Evolutionary conservation across 2,888 invertebrate species (phyloP), one percentile per base, ranked within the genome.

Genomic region (Stenoptilia bipunctidactyla): DNA sequence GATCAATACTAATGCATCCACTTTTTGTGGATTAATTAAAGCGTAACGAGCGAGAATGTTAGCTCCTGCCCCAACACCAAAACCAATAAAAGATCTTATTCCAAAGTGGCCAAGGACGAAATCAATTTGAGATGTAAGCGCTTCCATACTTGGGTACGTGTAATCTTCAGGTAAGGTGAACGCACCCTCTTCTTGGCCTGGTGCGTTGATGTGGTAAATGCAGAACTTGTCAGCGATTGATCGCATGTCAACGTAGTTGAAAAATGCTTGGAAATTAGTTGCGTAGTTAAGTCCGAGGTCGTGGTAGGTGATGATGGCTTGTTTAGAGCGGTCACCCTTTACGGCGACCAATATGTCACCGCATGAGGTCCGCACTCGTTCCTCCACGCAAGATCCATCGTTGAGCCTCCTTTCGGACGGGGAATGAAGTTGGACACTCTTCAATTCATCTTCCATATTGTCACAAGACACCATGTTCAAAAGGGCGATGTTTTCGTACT

Each of bases 271-370:
- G 79, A 94, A 96, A 83, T 93, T 94, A 55, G 95, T 93, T 55
- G 94, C 90, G 87, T 94, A 97, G 80, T 98, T 99, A 56, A 99
- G 91, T 60, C 99, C 99, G 76, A 99, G 89, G 87, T 99, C 99
- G 83, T 99, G 99, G 84, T 97, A 98, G 51, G 99, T 99, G 62
- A 99, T 58, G 60, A 99, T 96, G 54, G 97, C 95, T 49, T 94
- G 94, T 79, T 95, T 96, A 56, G 88, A 88, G 54, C 93, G 89
- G 74, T 96, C 93, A 47, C 98, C 99, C 73, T 97, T 95, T 55
- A 98, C 92, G 45, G 96, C 95, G 43, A 99, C 97, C 59, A 95
- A 88, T 56, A 99, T 84, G 56, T 92, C 91, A 47, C 98, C 98
- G 71, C 92, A 92, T 64, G 94, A 93, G 39, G 97, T 97, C 71